A percentile compares a stretch with the other conserved stretches of the same genome.
These are phyloP conservation scores for Zaprionus ornatus DNA, from an alignment of 1,140 invertebrate species.

Conservation along the genomic window DNA sequence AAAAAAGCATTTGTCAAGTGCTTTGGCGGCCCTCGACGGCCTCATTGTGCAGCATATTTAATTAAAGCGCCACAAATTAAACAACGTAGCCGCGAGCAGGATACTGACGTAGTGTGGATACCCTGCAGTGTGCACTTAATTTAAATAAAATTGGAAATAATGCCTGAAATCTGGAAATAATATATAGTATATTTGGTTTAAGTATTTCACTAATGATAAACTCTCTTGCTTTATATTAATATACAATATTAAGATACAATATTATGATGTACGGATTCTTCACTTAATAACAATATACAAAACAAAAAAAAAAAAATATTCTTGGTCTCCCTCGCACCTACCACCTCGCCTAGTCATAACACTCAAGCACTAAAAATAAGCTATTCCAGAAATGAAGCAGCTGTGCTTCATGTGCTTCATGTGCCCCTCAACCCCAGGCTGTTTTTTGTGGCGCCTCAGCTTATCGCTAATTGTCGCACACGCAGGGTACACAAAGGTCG, in stretches of 20 bases:
- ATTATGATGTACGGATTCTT: too few species aligned
- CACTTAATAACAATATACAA: too few species aligned
- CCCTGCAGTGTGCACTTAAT: background rate
- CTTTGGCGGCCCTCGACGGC: conserved; percentile 28
- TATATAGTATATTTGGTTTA: too few species aligned
- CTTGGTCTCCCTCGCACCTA: too few species aligned
- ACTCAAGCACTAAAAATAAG: background rate
- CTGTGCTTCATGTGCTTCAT: conserved; percentile 41
- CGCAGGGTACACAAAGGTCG: conserved; percentile 53
- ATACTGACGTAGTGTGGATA: background rate
- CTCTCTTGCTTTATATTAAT: too few species aligned
- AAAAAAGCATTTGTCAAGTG: conserved; percentile 80
- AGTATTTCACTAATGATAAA: too few species aligned
- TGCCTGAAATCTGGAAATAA: too few species aligned
- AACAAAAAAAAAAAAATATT: too few species aligned
- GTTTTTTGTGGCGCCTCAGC: conserved; percentile 43
- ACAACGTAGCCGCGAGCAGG: background rate
- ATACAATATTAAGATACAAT: too few species aligned
- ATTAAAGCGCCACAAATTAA: conserved; percentile 36
- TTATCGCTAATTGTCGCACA: conserved; percentile 74
- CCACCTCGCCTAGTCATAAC: background rate
- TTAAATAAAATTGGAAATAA: too few species aligned
- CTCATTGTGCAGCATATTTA: conserved; percentile 46
- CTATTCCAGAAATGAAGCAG: conserved; percentile 55
- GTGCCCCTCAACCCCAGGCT: conserved; percentile 10